Conservation (phyloP, 2,113 vertebrate species). For the Chlorodrepanis virens region DNA sequence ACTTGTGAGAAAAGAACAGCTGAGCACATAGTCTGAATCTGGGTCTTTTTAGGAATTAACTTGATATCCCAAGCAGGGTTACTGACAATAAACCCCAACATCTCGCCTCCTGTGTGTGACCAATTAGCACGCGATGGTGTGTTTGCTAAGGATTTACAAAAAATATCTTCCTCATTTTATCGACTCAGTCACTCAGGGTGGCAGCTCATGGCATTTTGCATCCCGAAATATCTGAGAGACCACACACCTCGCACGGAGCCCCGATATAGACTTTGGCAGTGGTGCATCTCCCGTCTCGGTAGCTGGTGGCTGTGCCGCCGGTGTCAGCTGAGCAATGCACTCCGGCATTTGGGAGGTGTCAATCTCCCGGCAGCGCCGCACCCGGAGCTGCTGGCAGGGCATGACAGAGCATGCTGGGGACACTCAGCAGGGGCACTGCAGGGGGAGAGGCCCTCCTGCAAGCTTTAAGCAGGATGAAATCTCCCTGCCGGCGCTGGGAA, state of each 20-base stretch:
- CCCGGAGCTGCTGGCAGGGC: not conserved
- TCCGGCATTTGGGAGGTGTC: not conserved
- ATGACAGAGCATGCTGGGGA: not conserved
- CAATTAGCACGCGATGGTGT: not conserved
- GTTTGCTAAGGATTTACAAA: not conserved
- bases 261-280: not conserved
- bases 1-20: not conserved
- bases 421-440: not conserved
- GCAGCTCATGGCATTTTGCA: not conserved
- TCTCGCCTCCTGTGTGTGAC: not conserved
- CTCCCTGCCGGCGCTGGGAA: not conserved
- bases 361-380: not conserved
- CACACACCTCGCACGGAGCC: not conserved
- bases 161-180: not conserved
- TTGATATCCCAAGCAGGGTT: not conserved
- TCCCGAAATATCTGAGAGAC: not conserved
- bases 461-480: not conserved
- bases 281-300: rapidly evolving
- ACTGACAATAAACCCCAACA: not conserved
- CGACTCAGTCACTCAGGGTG: rapidly evolving
- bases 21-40: not conserved
- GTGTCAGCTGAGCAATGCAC: not conserved
- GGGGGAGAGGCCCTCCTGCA: not conserved
- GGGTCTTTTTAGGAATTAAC: not conserved
- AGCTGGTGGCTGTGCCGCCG: not conserved